These are phyloP conservation scores for Nomada goodeniana DNA, from an alignment of 2,888 invertebrate genomes.

Conservation along the genomic window DNA sequence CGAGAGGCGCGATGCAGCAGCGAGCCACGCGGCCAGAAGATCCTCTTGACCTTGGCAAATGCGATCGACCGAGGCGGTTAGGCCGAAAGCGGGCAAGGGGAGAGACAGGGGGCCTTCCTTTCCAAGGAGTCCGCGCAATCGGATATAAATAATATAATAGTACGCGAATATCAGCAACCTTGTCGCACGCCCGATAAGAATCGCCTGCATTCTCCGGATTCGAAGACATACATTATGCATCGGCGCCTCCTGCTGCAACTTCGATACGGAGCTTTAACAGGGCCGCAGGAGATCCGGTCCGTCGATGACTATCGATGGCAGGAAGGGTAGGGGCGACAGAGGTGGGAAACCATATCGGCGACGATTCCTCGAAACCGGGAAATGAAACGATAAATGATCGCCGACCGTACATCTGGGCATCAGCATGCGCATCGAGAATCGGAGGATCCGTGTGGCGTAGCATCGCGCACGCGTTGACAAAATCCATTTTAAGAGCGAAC, in stretches of 20 bases:
- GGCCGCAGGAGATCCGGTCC: too few relatives aligned
- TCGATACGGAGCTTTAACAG: neutral
- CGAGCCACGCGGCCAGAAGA: conserved; percentile 42
- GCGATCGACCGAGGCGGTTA: conserved; percentile 46
- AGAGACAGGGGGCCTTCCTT: conserved; percentile 16
- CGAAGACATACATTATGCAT: neutral
- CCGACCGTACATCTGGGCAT: neutral
- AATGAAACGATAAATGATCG: neutral
- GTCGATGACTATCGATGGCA: neutral
- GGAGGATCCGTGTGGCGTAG: neutral
- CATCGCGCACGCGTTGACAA: conserved; percentile 15
- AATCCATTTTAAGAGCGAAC: conserved; percentile 57
- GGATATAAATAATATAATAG: neutral
- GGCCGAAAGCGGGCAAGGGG: conserved; percentile 6
- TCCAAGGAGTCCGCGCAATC: conserved; percentile 2
- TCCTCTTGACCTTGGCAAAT: conserved; percentile 66
- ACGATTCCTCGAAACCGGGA: neutral
- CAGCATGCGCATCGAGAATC: conserved; percentile 24
- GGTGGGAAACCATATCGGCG: neutral
- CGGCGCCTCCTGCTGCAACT: neutral
- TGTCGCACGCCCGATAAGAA: neutral
- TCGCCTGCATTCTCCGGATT: too few relatives aligned
- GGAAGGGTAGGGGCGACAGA: neutral
- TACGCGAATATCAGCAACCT: neutral
- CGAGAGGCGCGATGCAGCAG: neutral